Conservation (phyloP, 53 echinoderm and acorn worm species). For the Arbacia lixula region DNA sequence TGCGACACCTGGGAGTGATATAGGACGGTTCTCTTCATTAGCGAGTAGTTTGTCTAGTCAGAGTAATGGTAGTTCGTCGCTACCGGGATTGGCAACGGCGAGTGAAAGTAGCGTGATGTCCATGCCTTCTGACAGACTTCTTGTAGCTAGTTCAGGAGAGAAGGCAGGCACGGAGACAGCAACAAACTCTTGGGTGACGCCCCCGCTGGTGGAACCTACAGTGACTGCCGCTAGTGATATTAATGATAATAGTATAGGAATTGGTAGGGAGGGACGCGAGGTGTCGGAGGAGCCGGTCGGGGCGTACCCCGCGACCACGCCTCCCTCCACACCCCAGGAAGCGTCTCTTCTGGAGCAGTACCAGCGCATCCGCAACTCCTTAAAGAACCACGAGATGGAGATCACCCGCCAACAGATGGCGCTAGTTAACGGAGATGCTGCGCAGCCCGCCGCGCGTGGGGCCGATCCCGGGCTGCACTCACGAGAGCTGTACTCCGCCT, state of each 20-base stretch:
- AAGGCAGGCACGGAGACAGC: neutral
- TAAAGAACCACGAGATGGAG: constrained; percentile 55
- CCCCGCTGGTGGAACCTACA: neutral
- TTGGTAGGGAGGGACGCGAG: neutral
- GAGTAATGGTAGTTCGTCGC: neutral
- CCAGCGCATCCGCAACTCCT: constrained; percentile 55
- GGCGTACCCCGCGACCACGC: constrained; percentile 54
- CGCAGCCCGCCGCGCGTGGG: neutral
- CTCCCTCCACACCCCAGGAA: constrained; percentile 63
- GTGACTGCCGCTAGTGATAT: constrained; percentile 1
- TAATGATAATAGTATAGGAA: constrained; percentile 19
- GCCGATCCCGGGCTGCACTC: constrained; percentile 26
- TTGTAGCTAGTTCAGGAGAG: constrained; percentile 5
- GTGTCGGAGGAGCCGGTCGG: constrained; percentile 13
- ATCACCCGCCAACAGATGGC: constrained; percentile 42
- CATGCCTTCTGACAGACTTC: neutral
- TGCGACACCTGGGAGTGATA: constrained; percentile 4
- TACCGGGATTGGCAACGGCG: neutral
- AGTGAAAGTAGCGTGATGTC: constrained; percentile 13
- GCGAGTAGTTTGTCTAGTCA: neutral
- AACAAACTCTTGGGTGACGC: neutral
- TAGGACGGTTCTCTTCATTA: neutral
- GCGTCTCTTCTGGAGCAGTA: constrained; percentile 32
- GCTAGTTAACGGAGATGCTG: constrained; percentile 22
- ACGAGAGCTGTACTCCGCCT: constrained; percentile 67